A percentile compares a stretch with the other conserved stretches of the same genome.
These are phyloP conservation scores for Barbus barbus DNA, from an alignment of 2,113 vertebrate species.

Conservation along the genomic window DNA sequence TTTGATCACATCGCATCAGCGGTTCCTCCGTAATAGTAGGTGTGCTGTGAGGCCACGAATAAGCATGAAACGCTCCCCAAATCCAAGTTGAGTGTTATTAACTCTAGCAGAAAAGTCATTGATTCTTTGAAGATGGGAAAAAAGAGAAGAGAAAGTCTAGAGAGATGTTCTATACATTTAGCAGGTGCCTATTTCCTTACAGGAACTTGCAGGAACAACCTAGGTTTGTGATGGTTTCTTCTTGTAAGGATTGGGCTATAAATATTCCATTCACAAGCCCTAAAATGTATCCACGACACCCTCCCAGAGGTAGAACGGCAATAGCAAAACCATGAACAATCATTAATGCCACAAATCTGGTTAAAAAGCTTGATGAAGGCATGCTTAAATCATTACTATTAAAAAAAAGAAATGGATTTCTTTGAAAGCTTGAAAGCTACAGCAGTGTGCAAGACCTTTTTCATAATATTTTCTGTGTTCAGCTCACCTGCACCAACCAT, in stretches of 20 bases:
- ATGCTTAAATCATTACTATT: too few species aligned
- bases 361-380: neutral
- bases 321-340: neutral
- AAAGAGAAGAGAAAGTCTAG: neutral
- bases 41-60: neutral
- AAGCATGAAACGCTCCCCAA: neutral
- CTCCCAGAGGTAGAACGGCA: neutral
- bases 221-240: neutral
- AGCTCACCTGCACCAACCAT: neutral
- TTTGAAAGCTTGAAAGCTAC: neutral
- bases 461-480: neutral
- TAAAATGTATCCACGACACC: neutral
- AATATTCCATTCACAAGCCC: neutral
- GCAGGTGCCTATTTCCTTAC: neutral
- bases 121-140: neutral
- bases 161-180: neutral
- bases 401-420: neutral
- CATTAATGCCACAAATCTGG: neutral
- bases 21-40: slow-evolving; percentile 36
- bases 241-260: neutral
- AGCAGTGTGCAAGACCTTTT: neutral
- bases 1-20: slow-evolving; percentile 44
- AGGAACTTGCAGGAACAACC: neutral
- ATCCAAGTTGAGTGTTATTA: neutral
- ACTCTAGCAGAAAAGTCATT: neutral